Evolutionary conservation across 2,888 invertebrate genomes (phyloP), one percentile per base, ranked within the genome.

Genomic region (Amphipoea oculea): DNA sequence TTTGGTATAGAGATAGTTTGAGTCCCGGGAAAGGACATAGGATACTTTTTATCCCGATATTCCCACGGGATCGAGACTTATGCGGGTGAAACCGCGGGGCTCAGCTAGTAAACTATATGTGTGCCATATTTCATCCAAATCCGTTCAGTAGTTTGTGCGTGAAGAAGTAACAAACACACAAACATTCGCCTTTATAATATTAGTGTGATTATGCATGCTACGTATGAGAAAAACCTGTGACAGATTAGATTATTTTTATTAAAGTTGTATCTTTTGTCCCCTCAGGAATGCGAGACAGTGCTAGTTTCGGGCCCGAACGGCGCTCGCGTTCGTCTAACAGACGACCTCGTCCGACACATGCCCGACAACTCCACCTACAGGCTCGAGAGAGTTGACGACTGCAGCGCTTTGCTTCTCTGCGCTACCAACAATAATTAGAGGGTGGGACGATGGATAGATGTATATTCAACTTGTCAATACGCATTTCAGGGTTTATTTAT

Each of bases 291-390:
- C 79, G 97, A 97, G 68, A 98, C 98, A 57, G 97, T 99, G 14
- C 98, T 98, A 86, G 97, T 99, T 72, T 98, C 93, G 0, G 99
- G 99, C 0, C 99, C 99, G 0, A 98, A 98, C 88, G 98, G 98
- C 29, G 98, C 99, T 12, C 98, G 98, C 89, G 98, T 99, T 0
- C 97, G 98, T 62, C 97, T 99, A 45, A 99, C 98, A 60, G 98
- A 99, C 93, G 99, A 99, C 90, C 97, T 99, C 73, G 98, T 99
- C 29, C 97, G 98, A 54, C 98, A 99, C 93, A 97, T 99, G 88
- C 98, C 98, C 85, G 98, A 99, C 93, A 94, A 95, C 89, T 94
- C 96, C 36, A 96, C 96, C 0, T 96, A 94, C 92, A 88, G 94
- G 0, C 92, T 97, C n/a, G 94, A 96, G 76, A 80, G 94, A 2